phyloP scores from a whole-genome alignment of 2,888 invertebrate genomes.

The Cheiracanthium punctorium region DNA sequence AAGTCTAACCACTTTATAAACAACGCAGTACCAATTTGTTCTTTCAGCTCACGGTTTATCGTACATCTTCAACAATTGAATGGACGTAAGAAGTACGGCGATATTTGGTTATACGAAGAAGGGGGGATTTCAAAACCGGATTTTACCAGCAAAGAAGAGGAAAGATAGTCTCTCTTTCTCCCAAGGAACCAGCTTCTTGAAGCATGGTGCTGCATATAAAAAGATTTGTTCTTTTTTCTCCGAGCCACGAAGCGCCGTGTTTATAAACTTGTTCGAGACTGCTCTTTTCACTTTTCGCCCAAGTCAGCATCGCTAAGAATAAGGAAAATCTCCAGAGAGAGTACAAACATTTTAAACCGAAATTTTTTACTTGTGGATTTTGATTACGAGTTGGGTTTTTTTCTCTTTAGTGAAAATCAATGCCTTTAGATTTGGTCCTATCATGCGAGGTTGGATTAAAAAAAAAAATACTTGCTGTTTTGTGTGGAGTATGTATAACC shows the following conservation, averaged over 20 bases:
- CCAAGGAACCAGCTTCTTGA: neutral
- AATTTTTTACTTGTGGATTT: no score
- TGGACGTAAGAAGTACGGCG: neutral
- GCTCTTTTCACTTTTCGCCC: no score
- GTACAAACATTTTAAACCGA: no score
- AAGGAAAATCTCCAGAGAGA: no score
- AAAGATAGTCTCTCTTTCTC: neutral
- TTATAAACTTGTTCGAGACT: neutral
- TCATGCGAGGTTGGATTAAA: no score
- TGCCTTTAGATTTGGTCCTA: no score
- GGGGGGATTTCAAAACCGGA: neutral
- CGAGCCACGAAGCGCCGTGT: neutral
- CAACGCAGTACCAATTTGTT: neutral
- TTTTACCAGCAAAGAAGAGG: neutral
- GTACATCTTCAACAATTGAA: neutral
- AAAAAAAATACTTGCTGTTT: no score
- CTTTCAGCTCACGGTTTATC: neutral
- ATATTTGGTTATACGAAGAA: neutral
- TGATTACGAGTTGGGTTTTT: no score
- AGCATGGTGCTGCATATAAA: slow-evolving; percentile 5
- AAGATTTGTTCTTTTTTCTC: neutral
- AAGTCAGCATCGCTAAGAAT: no score
- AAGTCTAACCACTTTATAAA: neutral
- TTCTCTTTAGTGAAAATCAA: no score
- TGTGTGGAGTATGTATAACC: no score